Evolutionary conservation across 2,797 vertebrate species (phyloP).

Genomic region (Bucorvus abyssinicus): DNA sequence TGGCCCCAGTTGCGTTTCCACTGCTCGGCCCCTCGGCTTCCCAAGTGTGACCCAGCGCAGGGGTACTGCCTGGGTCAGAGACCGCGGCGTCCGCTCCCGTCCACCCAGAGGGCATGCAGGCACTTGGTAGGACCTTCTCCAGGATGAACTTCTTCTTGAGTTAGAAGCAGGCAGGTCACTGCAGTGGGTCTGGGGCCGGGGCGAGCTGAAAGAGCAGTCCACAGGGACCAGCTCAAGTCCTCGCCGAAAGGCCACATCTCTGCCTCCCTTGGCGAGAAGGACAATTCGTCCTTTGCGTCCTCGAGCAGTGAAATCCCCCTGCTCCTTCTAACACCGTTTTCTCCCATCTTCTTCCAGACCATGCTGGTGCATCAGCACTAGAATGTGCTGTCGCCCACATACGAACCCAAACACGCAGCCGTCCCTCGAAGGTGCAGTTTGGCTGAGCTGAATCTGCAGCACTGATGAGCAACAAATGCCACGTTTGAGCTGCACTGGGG

Average conservation of each 20-base stretch:
- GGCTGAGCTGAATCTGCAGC: neutral
- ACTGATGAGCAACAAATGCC: neutral
- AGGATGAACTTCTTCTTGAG: neutral
- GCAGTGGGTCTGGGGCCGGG: neutral
- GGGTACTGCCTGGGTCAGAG: neutral
- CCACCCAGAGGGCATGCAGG: accelerated
- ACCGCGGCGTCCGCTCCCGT: neutral
- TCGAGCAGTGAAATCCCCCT: neutral
- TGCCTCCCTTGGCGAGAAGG: neutral
- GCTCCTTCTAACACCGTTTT: neutral
- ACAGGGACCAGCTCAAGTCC: neutral
- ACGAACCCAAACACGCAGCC: neutral
- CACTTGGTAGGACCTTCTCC: neutral
- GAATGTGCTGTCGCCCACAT: neutral
- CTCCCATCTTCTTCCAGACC: neutral
- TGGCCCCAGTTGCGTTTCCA: neutral
- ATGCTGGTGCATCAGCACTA: neutral
- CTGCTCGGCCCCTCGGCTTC: neutral
- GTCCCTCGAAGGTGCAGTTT: neutral
- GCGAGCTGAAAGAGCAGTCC: neutral
- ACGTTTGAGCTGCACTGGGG: neutral
- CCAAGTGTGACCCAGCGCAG: neutral
- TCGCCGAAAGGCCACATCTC: neutral
- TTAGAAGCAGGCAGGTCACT: neutral
- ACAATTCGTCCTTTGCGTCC: neutral